Evolutionary conservation across 1,140 invertebrate genomes (phyloP), one percentile per base, ranked within the genome.

Genomic region (Dinothrombium tinctorium): DNA sequence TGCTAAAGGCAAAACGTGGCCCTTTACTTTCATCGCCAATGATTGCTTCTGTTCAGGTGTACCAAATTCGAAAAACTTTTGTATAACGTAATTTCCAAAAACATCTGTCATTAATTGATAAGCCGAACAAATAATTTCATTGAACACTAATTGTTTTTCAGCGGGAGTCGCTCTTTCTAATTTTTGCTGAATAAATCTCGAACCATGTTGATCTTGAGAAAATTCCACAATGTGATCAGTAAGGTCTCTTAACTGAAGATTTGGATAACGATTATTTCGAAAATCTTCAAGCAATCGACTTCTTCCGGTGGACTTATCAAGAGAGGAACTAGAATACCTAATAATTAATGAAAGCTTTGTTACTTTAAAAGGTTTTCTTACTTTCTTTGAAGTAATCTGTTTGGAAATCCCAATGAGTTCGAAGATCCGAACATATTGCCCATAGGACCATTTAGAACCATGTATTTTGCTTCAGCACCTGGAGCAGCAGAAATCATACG

Each of bases 1-100:
- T 2, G 94, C 90, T 46, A 99, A 59, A 33, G 81, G 81, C 43
- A 99, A 58, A 17, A 99, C 94, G 58, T 98, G 84, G 15, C 90
- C 90, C 45, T 47, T 51, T 57, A 86, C 74, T 61, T 86, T 79
- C 57, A 87, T 81, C 17, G 86, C 89, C 47, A 99, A 64, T 4
- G 82, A 83, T 17, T 79, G 78, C 59, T 95, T 96, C 60, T 99
- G 94, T 59, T 98, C 92, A 1, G 77, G 72, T 12, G 87, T 90
- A 17, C 94, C 94, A 60, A 95, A 95, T 59, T 99, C 94, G 51
- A 99, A 98, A 62, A 99, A 99, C 59, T 99, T 98, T 57, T 95
- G 94, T 54, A 99, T 98, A n/a, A 99, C 94, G 60, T 99, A 99
- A 63, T 99, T 99, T 33, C 92, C 67, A 63, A 99, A 99, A 2